Conservation (phyloP, 1,140 invertebrate genomes). For the Brachionus plicatilis region DNA sequence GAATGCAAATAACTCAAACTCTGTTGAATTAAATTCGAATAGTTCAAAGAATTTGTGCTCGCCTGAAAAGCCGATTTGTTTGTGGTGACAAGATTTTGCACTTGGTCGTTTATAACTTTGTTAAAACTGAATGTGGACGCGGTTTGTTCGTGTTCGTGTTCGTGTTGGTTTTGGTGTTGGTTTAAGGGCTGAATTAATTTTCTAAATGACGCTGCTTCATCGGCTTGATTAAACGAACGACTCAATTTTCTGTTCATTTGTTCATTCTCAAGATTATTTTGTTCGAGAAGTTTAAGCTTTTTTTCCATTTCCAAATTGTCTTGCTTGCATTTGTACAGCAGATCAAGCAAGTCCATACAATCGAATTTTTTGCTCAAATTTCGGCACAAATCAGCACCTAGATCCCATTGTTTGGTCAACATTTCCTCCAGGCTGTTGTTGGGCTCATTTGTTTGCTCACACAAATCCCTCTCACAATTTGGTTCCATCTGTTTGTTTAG, state of each 20-base stretch:
- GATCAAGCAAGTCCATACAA: neutral
- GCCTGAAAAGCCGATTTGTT: neutral
- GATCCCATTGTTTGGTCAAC: slow-evolving; percentile 3
- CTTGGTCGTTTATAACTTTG: neutral
- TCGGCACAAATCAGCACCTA: neutral
- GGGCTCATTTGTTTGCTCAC: neutral
- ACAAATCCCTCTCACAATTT: neutral
- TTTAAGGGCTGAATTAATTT: neutral
- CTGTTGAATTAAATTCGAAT: neutral
- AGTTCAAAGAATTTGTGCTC: neutral
- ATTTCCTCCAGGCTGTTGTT: neutral
- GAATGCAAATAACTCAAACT: neutral
- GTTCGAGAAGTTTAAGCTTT: neutral
- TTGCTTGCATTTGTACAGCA: slow-evolving; percentile 5
- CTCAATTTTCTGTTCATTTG: slow-evolving; percentile 3
- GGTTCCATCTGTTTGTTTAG: neutral
- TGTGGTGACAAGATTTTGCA: neutral
- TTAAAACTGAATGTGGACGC: neutral
- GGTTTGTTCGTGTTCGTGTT: neutral
- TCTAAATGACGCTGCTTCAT: neutral
- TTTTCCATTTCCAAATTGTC: slow-evolving; percentile 14
- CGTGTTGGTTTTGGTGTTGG: too few relatives aligned
- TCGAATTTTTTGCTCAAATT: neutral
- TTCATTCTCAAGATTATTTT: neutral
- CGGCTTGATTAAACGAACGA: neutral